Evolutionary conservation across 1,140 invertebrate species (phyloP).

Genomic region (Heliconius himera): DNA sequence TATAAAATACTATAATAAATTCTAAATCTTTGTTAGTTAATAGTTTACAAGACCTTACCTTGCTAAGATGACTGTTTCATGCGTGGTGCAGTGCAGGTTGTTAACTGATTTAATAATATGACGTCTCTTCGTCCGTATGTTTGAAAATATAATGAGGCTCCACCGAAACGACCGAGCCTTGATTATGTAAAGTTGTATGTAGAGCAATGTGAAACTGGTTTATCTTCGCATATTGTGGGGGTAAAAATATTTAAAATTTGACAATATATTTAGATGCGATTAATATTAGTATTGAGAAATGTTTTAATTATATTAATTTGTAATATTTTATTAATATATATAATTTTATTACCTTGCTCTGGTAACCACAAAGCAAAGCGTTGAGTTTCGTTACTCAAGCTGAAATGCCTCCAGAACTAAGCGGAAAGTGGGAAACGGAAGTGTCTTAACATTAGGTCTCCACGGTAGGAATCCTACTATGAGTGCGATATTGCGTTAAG

Average conservation of each 20-base stretch:
- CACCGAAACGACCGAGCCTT: slow-evolving; percentile 15
- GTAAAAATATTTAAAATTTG: slow-evolving; percentile 6
- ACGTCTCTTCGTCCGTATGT: slow-evolving; percentile 29
- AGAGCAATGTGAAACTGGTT: slow-evolving; percentile 34
- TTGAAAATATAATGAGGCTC: slow-evolving; percentile 18
- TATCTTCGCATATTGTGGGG: slow-evolving; percentile 22
- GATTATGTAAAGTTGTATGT: slow-evolving; percentile 37
- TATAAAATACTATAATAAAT: not conserved
- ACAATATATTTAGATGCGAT: not conserved
- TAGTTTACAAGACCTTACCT: not conserved
- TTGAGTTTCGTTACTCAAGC: not conserved
- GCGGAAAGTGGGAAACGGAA: not conserved
- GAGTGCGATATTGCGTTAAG: too few relatives aligned
- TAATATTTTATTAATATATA: too few relatives aligned
- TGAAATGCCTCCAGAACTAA: not conserved
- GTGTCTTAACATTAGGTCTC: too few relatives aligned
- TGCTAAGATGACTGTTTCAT: not conserved
- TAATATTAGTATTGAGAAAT: not conserved
- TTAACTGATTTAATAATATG: slow-evolving; percentile 15
- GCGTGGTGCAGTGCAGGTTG: not conserved
- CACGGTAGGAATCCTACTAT: too few relatives aligned
- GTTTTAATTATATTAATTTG: too few relatives aligned
- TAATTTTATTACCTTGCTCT: too few relatives aligned
- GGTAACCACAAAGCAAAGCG: not conserved
- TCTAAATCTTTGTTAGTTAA: not conserved